These are phyloP conservation scores for Adelges cooleyi DNA, from an alignment of 1,140 invertebrate species.

Conservation along the genomic window DNA sequence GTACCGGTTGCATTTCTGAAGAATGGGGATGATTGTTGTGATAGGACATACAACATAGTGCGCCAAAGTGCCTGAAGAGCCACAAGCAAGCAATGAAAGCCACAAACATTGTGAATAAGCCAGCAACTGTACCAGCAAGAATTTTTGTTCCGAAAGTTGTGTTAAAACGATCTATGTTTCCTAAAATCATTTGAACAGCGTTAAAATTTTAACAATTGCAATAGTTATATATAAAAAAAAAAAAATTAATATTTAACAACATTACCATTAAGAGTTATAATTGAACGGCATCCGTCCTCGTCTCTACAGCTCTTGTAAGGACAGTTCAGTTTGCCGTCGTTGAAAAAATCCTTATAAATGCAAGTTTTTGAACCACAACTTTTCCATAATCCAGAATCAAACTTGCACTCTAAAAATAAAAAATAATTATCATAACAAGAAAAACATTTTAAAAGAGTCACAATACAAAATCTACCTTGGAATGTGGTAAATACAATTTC, in stretches of 20 bases:
- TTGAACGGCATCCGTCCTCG: constrained; percentile 32
- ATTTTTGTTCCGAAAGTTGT: constrained; percentile 11
- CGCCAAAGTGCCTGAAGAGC: constrained; percentile 33
- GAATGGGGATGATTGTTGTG: constrained; percentile 23
- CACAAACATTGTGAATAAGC: constrained; percentile 35
- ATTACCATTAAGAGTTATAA: neutral
- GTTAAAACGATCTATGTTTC: constrained; percentile 6
- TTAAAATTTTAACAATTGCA: neutral
- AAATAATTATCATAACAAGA: neutral
- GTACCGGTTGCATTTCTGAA: constrained; percentile 28
- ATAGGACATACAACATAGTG: constrained; percentile 25
- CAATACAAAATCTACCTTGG: neutral
- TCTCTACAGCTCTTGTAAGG: constrained; percentile 35
- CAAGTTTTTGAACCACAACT: constrained; percentile 33
- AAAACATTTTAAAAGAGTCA: neutral
- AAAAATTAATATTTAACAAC: neutral
- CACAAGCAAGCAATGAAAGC: constrained; percentile 36
- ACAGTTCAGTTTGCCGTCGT: constrained; percentile 37
- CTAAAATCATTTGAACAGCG: too few relatives aligned
- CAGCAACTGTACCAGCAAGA: constrained; percentile 32
- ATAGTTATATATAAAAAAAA: neutral
- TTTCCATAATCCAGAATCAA: constrained; percentile 22
- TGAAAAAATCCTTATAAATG: constrained; percentile 34
- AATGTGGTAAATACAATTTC: constrained; percentile 30
- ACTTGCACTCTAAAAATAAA: constrained; percentile 27